Percentiles rank a stretch among this genome's conserved stretches.
Evolutionary conservation across 2,797 vertebrate species (phyloP).

Genomic region (Percopsis omiscomaycus): DNA sequence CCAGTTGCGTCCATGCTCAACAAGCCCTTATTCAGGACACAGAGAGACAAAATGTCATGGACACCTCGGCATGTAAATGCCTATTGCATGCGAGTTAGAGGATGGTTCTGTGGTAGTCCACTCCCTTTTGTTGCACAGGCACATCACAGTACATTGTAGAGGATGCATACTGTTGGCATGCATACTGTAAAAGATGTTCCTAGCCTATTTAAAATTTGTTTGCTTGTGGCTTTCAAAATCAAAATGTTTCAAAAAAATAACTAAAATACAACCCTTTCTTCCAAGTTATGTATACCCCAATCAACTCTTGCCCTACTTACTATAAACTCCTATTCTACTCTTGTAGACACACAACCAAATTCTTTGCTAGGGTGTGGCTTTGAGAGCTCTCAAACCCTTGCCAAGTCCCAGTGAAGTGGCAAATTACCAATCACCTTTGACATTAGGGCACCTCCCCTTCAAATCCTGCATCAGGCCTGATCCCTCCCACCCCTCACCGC

Average conservation of each 20-base stretch:
- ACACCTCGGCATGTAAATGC: background rate
- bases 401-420: constrained; percentile 37
- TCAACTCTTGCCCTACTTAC: no score
- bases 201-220: no score
- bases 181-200: no score
- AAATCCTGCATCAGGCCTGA: constrained; percentile 45
- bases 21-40: constrained; percentile 79
- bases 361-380: constrained; percentile 40
- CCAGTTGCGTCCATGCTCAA: constrained; percentile 98
- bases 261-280: no score
- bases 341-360: constrained; percentile 7
- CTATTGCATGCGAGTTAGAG: background rate
- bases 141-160: no score
- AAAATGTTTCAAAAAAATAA: no score
- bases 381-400: constrained; percentile 31
- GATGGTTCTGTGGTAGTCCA: no score
- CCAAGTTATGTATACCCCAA: no score
- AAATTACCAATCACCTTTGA: constrained; percentile 54
- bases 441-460: constrained; percentile 46
- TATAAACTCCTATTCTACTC: background rate
- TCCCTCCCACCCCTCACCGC: constrained; percentile 17
- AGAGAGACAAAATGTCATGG: background rate
- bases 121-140: no score
- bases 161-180: no score
- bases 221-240: no score